A percentile compares a stretch with the other conserved stretches of the same genome.
phyloP scores from a whole-genome alignment of 2,888 invertebrate species.

The Ectemnius lituratus region DNA sequence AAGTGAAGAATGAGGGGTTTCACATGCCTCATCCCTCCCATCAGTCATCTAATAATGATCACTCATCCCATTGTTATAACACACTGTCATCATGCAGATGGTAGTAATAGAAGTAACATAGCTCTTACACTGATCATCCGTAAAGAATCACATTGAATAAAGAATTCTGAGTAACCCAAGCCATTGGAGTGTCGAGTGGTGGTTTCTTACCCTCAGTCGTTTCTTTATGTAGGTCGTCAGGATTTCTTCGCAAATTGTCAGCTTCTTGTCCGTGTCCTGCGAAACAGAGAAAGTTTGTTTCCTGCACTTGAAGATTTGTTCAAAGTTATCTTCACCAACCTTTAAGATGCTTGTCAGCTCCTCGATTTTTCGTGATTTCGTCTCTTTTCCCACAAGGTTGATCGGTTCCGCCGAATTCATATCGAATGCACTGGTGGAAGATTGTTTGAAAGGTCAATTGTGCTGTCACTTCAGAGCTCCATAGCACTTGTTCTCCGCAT shows the following conservation, averaged over 20 bases:
- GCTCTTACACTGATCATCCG: not conserved
- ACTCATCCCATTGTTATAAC: not conserved
- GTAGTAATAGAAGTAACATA: not conserved
- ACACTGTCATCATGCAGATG: not conserved
- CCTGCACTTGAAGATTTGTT: not conserved
- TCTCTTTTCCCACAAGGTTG: constrained; percentile 38
- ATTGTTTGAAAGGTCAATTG: not conserved
- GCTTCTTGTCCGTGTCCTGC: constrained; percentile 68
- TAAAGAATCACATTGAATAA: not conserved
- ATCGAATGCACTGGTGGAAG: constrained; percentile 43
- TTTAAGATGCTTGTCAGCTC: constrained; percentile 62
- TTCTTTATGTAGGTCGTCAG: constrained; percentile 63
- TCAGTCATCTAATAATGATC: not conserved
- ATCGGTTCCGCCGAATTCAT: constrained; percentile 20
- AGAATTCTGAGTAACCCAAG: constrained; percentile 4
- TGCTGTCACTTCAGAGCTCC: constrained; percentile 32
- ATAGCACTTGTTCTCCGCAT: constrained; percentile 39
- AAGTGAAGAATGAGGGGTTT: not conserved
- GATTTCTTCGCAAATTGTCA: constrained; percentile 70
- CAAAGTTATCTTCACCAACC: constrained; percentile 39
- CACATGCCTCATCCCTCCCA: no score
- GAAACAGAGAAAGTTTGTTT: constrained; percentile 11
- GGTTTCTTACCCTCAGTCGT: constrained; percentile 62
- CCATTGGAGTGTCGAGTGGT: not conserved
- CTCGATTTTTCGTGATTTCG: constrained; percentile 60